These are phyloP conservation scores for Helarctos malayanus DNA, from an alignment of 2,797 vertebrate genomes.

Conservation along the genomic window DNA sequence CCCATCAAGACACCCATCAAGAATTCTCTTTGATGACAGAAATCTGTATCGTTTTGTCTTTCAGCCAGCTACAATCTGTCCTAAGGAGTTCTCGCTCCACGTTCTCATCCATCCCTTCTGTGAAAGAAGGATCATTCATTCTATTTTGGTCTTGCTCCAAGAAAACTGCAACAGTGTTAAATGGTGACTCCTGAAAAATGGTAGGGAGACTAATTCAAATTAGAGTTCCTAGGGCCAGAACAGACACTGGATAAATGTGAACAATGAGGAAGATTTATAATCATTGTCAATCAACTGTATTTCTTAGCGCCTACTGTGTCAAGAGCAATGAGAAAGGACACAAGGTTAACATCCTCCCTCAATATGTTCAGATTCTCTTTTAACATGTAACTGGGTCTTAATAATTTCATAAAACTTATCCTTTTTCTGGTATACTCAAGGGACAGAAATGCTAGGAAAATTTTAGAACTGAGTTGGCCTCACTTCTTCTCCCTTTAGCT, in stretches of 20 bases:
- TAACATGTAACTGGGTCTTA: not conserved
- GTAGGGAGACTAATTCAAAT: constrained; percentile 3
- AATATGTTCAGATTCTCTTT: not conserved
- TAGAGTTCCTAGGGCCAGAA: not conserved
- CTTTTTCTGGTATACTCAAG: not conserved
- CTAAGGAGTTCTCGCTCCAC: not conserved
- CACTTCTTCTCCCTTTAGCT: not conserved
- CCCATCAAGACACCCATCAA: not conserved
- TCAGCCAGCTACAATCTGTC: not conserved
- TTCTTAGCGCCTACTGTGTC: not conserved
- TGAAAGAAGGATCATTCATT: not conserved
- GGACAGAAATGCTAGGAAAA: not conserved
- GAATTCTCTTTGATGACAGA: not conserved
- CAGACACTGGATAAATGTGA: constrained; percentile 3
- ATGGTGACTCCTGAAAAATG: not conserved
- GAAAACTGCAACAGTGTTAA: not conserved
- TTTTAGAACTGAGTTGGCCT: not conserved
- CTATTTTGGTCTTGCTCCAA: not conserved
- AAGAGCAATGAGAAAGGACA: not conserved
- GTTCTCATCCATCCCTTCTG: not conserved
- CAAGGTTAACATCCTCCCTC: not conserved
- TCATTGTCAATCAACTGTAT: not conserved
- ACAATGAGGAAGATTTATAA: not conserved
- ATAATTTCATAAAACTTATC: not conserved
- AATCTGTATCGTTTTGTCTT: constrained; percentile 32